phyloP scores from a whole-genome alignment of 1,140 invertebrate genomes.

The Calephelis virginiensis region DNA sequence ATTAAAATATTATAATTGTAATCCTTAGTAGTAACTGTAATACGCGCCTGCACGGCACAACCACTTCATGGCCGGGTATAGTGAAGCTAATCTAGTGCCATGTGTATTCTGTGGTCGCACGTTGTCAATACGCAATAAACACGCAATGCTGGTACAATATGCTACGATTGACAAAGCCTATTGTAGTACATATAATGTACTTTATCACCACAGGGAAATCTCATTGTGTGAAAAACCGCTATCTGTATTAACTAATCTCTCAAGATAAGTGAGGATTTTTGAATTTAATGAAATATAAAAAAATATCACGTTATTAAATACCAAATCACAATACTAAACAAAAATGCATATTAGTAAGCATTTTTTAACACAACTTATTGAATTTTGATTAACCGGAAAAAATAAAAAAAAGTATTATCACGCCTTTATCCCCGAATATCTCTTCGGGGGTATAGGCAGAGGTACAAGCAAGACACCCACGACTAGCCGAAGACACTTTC shows the following conservation, averaged over 20 bases:
- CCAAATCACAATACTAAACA: too few relatives aligned
- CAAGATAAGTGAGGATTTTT: too few relatives aligned
- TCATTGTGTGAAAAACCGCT: background rate
- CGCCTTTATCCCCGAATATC: too few relatives aligned
- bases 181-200: conserved; percentile 16
- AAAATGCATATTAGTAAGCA: too few relatives aligned
- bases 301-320: too few relatives aligned
- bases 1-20: background rate
- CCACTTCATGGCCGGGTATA: background rate
- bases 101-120: conserved; percentile 57
- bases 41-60: background rate
- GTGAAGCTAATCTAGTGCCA: conserved; percentile 35
- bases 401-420: too few relatives aligned
- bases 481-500: too few relatives aligned
- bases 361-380: too few relatives aligned
- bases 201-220: conserved; percentile 12
- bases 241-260: background rate
- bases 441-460: too few relatives aligned
- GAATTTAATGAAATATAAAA: too few relatives aligned
- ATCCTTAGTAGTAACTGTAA: conserved; percentile 17
- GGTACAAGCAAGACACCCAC: too few relatives aligned
- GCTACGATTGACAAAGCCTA: conserved; percentile 15
- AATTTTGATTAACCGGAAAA: too few relatives aligned
- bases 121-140: conserved; percentile 59
- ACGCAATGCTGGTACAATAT: conserved; percentile 24